Base-by-base conservation (phyloP, 1,140 invertebrate genomes). In the Heliconius nattereri region DNA sequence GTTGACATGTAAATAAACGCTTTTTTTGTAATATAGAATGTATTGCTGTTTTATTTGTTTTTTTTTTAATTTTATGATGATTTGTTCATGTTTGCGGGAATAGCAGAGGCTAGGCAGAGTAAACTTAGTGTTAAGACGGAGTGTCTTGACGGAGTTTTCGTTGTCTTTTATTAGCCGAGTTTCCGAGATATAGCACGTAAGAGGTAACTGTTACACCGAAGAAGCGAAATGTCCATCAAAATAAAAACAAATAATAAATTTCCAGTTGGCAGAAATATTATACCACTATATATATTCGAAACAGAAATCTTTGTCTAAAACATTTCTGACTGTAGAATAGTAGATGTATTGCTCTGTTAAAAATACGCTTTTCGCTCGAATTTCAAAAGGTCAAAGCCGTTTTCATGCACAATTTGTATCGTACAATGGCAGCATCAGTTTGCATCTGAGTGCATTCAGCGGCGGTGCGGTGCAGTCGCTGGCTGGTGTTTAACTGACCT, bases 401-500 rank as follows among this genome's bases (percentile, higher is more conserved):
- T 83, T 83, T 83, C 78, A 71, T 80, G 78, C 75, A 78, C 81
- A 82, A 79, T 82, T 79, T 78, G 78, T 54, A 71, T 52, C 37
- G 75, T 52, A 78, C 74, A 80, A 75, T 81, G 26, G 71, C 20
- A 52, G 73, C 75, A 77, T 74, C 78, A 77, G 81, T 54, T 71
- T 79, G 75, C 66, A 77, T 70, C 72, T 49, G 54, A 45, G 72
- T 73, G 78, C 60, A 74, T 78, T 77, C 35, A 71, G 49, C 37
- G 23, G 66, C 70, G 60, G 37, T 78, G 74, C 66, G 35, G 32
- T n/a, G 40, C 37, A 71, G 54, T 37, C 3, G 60, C 75, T 49
- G 16, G 45, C 45, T 76, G 20, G 40, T 76, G 70, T 74, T 74
- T 74, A 70, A 78, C 78, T 45, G 73, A 78, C 78, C 73, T 79